Conservation (phyloP, 1,140 invertebrate species). For the Drosophila insularis region DNA sequence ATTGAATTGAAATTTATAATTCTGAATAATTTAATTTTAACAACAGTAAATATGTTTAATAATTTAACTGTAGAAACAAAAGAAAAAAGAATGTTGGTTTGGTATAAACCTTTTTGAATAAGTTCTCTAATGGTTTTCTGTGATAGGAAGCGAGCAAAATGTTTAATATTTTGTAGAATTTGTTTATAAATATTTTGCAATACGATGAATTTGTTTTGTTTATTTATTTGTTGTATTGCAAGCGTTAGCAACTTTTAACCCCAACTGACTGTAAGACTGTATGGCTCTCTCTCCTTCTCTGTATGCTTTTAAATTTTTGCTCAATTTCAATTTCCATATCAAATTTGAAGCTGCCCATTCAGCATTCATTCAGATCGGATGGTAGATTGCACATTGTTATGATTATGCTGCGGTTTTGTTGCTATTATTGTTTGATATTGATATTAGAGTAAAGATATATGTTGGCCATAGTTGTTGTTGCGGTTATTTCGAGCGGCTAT, state of each 20-base stretch:
- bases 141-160: background rate
- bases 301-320: background rate
- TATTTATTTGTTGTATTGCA: conserved; percentile 37
- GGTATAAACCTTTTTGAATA: no score
- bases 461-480: conserved; percentile 27
- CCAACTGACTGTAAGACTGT: background rate
- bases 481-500: conserved; percentile 46
- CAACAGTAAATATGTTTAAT: no score
- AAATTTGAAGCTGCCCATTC: conserved; percentile 13
- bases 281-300: conserved; percentile 6
- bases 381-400: conserved; percentile 46
- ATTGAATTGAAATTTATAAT: no score
- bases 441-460: conserved; percentile 13
- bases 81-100: no score
- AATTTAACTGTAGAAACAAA: no score
- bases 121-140: no score
- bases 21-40: no score
- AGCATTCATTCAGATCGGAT: background rate
- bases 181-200: background rate
- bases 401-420: conserved; percentile 51
- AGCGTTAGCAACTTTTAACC: conserved; percentile 33
- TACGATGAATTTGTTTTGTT: conserved; percentile 60
- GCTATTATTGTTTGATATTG: conserved; percentile 36
- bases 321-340: conserved; percentile 6
- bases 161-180: background rate